Evolutionary conservation across 2,113 vertebrate species (phyloP), one percentile per base, ranked within the genome.

Genomic region (Pitta sordida): DNA sequence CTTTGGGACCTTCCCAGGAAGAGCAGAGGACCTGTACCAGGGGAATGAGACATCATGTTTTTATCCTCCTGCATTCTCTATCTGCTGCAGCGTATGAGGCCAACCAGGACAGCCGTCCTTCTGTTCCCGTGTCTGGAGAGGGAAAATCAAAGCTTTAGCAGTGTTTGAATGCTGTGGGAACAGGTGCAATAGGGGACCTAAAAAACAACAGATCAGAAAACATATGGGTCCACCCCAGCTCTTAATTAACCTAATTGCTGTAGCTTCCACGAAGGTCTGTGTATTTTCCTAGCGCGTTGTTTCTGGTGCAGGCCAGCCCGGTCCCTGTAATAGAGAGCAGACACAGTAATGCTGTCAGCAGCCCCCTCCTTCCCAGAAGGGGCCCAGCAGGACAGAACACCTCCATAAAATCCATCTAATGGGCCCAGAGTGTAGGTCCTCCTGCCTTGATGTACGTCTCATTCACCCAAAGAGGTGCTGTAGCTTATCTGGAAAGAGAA

Each of bases 221-320:
- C 94, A 96, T 90, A 96, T 95, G 95, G 94, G 60, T 71, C 56
- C 3, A 6, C 80, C 83, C 80, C 49, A 90, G 90, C 71, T 80
- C 80, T 81, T 93, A 86, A 96, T 96, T 95, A 90, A 93, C 76
- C 71, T 96, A 96, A 93, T 94, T 95, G 90, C 76, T 68, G 29
- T 26, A 90, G 71, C 79, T 86, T 91, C 88, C 83, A 86, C 0
- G 0, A 83, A 58, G 64, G 43, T 70, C 93, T 95, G 90, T 43
- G 3, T 74, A 85, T 68, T 94, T 86, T 86, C 63, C 36, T 90
- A 23, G n/a, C 0, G 0, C 39, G 67, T 74, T 79, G 46, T 63
- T 95, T 91, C 92, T 26, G 10, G 70, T 34, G 46, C 90, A 87
- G 75, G 68, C 75, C 11, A 67, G 43, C 67, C 4, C 0, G 0